Evolutionary conservation across 2,888 invertebrate genomes (phyloP), one percentile per base, ranked within the genome.

Genomic region (Thecocarcelia acutangulata): DNA sequence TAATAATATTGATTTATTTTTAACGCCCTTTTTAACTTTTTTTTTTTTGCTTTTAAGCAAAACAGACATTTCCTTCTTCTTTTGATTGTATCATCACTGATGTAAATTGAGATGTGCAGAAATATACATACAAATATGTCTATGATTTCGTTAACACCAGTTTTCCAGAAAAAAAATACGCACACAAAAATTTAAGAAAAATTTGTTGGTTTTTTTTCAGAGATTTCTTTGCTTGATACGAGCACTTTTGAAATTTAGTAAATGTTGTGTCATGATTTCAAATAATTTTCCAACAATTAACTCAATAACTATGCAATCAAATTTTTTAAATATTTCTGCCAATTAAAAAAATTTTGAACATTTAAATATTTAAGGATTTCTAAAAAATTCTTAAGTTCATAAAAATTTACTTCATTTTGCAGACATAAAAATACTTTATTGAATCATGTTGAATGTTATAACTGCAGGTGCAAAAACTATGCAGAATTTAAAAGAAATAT

Each of bases 191-290:
- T 17, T 28, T 28, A 17, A 63, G 15, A 44, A 46, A 63, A 2
- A 63, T 63, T 46, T 63, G 13, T 63, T 28, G 17, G 19, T 56
- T 68, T 42, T 56, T 68, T 42, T 28, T 24, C 2, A 59, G 21
- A 59, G 59, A 58, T 58, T 58, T 58, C 1, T 58, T 58, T 58
- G 12, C 1, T 13, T n/a, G 44, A 46, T 1, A 44, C 52, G 24
- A n/a, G n/a, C n/a, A n/a, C n/a, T n/a, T 68, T 37, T 21, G 66
- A 19, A 52, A 66, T 54, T 66, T 52, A 21, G 21, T 66, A 40
- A 37, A 64, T 33, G 37, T 54, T 40, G 24, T 66, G 44, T 12
- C 28, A 44, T 48, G 46, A 64, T 28, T 66, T 50, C 50, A 5
- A 54, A 44, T 40, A 28, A 46, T 33, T 28, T 46, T 11, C 17